Evolutionary conservation across 64 coral and sea anemone species (phyloP), one percentile per base, ranked within the genome.

Genomic region (Astreopora myriophthalma): DNA sequence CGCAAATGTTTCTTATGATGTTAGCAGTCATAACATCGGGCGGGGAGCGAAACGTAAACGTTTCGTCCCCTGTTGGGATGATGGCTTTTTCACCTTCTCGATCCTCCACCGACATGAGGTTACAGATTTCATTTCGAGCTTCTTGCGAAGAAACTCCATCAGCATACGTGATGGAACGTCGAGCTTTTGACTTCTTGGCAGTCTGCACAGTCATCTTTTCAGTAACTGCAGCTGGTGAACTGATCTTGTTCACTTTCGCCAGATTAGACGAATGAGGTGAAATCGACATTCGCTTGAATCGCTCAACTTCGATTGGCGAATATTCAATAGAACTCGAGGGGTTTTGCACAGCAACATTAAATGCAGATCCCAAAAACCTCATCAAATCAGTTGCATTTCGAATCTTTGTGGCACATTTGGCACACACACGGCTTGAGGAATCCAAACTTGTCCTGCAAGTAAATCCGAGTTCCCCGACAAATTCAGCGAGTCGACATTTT

Each of bases 331-430:
- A 49, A 20, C 6, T 30, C 19, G 23, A 5, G 2, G 8, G 37
- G 19, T 68, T 30, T 65, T 23, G 35, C 6, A 44, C 40, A 44
- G 66, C 6, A 6, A 33, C 66, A 46, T 3, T 31, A 26, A 66
- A 39, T 85, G 11, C 58, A 24, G 60, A 24, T 22, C 33, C 64
- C 29, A 70, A 32, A 31, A 32, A 85, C 17, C 66, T 66, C 33
- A 66, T 85, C 2, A 85, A 24, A 10, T 23, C 14, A 25, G 62
- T 34, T 0, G 82, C 82, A 23, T 69, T 67, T 7, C 62, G 20
- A 26, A 67, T 85, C 25, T 85, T 85, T 14, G 34, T 60, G 26
- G 82, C 61, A 68, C 82, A 85, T 23, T 34, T 17, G 23, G 80
- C 52, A 66, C 80, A 85, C 34, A 85, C 61, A 40, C 20, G 33